Percentiles rank a stretch among this genome's conserved stretches.
These are phyloP conservation scores for Diploptera punctata DNA, from an alignment of 2,888 invertebrate species.

Conservation along the genomic window DNA sequence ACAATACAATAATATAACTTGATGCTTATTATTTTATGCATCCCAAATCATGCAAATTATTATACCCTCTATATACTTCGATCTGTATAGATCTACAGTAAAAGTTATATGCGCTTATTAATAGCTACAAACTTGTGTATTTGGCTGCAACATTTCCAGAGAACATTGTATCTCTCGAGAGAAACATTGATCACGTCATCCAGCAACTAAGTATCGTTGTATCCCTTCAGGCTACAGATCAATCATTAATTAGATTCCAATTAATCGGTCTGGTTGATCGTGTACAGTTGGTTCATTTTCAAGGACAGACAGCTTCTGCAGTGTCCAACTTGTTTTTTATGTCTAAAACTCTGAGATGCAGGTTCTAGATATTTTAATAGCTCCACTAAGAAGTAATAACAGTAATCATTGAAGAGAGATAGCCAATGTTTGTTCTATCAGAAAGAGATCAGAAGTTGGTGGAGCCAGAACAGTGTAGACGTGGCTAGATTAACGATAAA, in stretches of 20 bases:
- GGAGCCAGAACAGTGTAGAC: background rate
- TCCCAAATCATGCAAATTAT: too few relatives aligned
- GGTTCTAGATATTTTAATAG: slow-evolving; percentile 3
- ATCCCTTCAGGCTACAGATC: background rate
- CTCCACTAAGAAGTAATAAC: slow-evolving; percentile 13
- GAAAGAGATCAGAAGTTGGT: background rate
- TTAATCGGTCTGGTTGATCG: slow-evolving; percentile 2
- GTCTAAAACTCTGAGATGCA: background rate
- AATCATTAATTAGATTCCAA: background rate
- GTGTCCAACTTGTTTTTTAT: slow-evolving; percentile 8
- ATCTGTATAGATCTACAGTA: too few relatives aligned
- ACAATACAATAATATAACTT: too few relatives aligned
- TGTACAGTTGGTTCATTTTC: background rate
- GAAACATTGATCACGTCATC: too few relatives aligned
- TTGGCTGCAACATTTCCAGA: too few relatives aligned
- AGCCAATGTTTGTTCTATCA: slow-evolving; percentile 7
- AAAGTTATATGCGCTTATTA: too few relatives aligned
- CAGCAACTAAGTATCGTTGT: background rate
- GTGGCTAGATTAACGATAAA: too few relatives aligned
- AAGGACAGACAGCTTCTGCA: background rate
- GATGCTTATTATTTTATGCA: too few relatives aligned
- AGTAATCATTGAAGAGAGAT: background rate
- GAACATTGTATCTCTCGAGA: too few relatives aligned
- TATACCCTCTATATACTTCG: too few relatives aligned
- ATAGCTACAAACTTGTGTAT: too few relatives aligned